Base-by-base conservation (phyloP, 2,888 invertebrate species). In the Ichneumon xanthorius region DNA sequence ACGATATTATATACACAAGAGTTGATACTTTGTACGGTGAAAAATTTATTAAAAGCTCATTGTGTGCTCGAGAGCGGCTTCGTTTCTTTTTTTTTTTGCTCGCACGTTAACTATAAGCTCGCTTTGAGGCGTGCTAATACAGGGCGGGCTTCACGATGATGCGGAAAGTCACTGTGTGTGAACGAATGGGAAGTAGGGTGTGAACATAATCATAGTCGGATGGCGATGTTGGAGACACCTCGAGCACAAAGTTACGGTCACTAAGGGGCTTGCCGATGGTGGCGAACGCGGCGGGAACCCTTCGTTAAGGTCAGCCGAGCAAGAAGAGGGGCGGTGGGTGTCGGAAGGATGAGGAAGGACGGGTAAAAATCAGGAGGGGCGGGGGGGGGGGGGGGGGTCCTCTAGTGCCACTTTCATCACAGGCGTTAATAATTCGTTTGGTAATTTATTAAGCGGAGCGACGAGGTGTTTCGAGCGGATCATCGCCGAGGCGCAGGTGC, bases 351-450 rank as follows among this genome's bases (percentile, higher is more conserved):
- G 37, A 16, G 14, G 58, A 26, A 0, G 61, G 11, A 40, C 45
- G 67, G 45, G 7, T 14, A 14, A 30, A 11, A 33, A n/a, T n/a
- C 22, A 22, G 70, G 53, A 16, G 11, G 30, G 55, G 53, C 22
- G 22, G 22, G 1, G 26, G 26, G 26, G 26, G 26, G 26, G 26
- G 26, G 11, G n/a, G 63, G 14, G 70, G 67, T 63, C 78, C 22
- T 45, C 53, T 45, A 22, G 50, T 33, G 86, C 80, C 87, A 88
- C 93, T 92, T 93, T 92, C 90, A 93, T 92, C 92, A 91, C 48
- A 37, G 87, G 90, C 91, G 92, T 91, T 88, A 91, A 89, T 94
- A 93, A 94, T 93, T 90, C 90, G 90, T 90, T 92, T 92, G 90
- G 90, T 90, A 92, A 93, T 93, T 92, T 92, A 91, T 90, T 89